A percentile compares a stretch with the other conserved stretches of the same genome.
phyloP scores from a whole-genome alignment of 2,888 invertebrate species.

The Spodoptera picta region DNA sequence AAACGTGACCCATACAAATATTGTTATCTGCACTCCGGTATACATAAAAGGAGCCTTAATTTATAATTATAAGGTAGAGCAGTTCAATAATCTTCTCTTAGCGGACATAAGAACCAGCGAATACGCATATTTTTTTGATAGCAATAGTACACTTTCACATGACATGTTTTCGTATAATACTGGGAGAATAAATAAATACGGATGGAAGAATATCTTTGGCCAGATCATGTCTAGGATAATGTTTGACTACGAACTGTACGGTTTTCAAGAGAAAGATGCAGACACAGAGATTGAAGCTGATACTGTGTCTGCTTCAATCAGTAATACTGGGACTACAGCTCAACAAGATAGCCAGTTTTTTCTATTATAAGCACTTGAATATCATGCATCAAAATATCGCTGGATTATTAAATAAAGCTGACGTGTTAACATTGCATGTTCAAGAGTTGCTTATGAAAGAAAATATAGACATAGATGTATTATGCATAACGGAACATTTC shows the following conservation, averaged over 20 bases:
- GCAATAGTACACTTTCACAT: background rate
- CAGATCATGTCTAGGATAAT: background rate
- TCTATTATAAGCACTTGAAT: conserved; percentile 7
- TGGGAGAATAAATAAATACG: background rate
- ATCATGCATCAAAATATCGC: conserved; percentile 13
- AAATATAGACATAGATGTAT: conserved; percentile 2
- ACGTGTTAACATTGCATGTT: background rate
- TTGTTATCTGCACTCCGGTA: background rate
- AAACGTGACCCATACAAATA: background rate
- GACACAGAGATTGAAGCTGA: too few species aligned
- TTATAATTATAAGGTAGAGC: conserved; percentile 3
- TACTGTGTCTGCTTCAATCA: too few species aligned
- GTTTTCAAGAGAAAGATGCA: too few species aligned
- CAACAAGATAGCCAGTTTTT: background rate
- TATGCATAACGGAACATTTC: conserved; percentile 11
- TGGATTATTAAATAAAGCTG: conserved; percentile 6
- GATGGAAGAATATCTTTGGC: background rate
- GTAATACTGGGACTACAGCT: too few species aligned
- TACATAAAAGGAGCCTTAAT: background rate
- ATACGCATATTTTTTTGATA: conserved; percentile 1
- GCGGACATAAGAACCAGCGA: background rate
- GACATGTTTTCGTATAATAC: conserved; percentile 4
- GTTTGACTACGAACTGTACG: too few species aligned
- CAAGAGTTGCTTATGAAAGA: conserved; percentile 1
- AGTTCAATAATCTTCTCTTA: background rate